phyloP scores from a whole-genome alignment of 2,797 vertebrate species.

The Serranus cabrilla region DNA sequence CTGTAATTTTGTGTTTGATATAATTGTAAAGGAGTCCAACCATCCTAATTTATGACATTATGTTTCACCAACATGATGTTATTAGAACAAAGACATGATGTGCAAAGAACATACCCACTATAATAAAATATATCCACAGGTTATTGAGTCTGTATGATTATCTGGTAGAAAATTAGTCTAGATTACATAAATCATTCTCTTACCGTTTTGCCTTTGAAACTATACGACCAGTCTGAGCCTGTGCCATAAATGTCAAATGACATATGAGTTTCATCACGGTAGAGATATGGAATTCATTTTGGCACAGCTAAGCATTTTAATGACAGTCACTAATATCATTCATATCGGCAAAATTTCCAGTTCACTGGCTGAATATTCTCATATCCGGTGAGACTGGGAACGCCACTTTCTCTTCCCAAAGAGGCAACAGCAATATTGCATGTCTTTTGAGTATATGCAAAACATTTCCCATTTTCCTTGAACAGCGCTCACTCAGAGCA shows the following conservation, averaged over 20 bases:
- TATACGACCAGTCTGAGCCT: background rate
- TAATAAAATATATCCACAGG: constrained; percentile 1
- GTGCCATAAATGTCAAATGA: constrained; percentile 28
- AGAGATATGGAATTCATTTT: constrained; percentile 69
- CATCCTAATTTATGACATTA: constrained; percentile 9
- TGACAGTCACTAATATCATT: constrained; percentile 80
- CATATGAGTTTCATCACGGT: constrained; percentile 52
- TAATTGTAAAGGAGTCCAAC: background rate
- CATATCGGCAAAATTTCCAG: constrained; percentile 76
- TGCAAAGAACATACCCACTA: background rate
- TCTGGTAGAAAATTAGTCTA: constrained; percentile 8
- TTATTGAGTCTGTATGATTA: constrained; percentile 27
- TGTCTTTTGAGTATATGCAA: constrained; percentile 83
- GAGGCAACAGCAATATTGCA: constrained; percentile 77
- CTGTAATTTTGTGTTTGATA: background rate
- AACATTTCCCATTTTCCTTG: constrained; percentile 85
- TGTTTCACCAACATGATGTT: background rate
- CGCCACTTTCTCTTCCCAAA: constrained; percentile 61
- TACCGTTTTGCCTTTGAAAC: constrained; percentile 8
- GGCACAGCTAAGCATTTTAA: constrained; percentile 71
- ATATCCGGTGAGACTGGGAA: constrained; percentile 76
- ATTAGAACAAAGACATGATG: background rate
- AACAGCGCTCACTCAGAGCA: constrained; percentile 86
- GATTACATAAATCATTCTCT: constrained; percentile 24
- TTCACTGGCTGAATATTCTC: constrained; percentile 77